Evolutionary conservation across 2,888 invertebrate species (phyloP).

Genomic region (Lepidochrysops patricia): DNA sequence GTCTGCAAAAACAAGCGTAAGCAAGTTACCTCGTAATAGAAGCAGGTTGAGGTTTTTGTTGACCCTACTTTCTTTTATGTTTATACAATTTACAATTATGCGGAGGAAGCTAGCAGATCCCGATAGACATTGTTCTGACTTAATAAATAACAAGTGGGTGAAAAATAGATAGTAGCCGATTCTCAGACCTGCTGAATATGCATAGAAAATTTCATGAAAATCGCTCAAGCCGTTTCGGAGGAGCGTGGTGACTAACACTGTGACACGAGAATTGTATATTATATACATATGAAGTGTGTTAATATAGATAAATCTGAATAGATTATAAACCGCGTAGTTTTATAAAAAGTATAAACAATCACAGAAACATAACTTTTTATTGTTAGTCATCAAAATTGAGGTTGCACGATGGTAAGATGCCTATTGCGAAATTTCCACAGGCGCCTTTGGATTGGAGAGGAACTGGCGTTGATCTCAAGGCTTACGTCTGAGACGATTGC

Average conservation of each 20-base stretch:
- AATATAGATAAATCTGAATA: too few species aligned
- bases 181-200: too few species aligned
- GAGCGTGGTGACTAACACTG: too few species aligned
- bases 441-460: neutral
- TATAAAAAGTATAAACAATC: neutral
- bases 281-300: too few species aligned
- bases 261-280: too few species aligned
- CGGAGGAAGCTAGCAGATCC: too few species aligned
- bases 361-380: neutral
- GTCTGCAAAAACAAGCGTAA: neutral
- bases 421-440: neutral
- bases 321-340: too few species aligned
- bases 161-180: too few species aligned
- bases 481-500: neutral
- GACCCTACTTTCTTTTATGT: neutral
- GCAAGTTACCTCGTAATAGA: neutral
- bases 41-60: neutral
- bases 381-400: neutral
- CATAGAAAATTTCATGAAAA: too few species aligned
- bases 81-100: neutral
- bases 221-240: too few species aligned
- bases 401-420: neutral
- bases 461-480: neutral
- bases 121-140: too few species aligned
- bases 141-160: too few species aligned